Evolutionary conservation across 2,113 vertebrate genomes (phyloP), one percentile per base, ranked within the genome.

Genomic region (Cyrtonyx montezumae): DNA sequence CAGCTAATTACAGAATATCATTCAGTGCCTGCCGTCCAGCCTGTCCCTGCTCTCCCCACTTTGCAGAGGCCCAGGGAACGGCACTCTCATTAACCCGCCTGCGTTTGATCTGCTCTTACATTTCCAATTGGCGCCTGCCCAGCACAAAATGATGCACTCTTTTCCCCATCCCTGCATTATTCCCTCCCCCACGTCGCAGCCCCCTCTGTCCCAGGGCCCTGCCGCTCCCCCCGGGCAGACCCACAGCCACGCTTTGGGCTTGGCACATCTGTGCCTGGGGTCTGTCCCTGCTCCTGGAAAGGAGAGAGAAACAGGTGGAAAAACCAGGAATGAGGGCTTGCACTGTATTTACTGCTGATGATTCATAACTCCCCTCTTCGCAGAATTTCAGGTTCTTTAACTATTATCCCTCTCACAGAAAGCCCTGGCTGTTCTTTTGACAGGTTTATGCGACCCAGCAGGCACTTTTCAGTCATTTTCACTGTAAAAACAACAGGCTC

Each of bases 1-100:
- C 96, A 97, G 93, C 85, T 95, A 97, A 97, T 97, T 96, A 95
- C 84, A 90, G 87, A 92, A 91, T 71, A 76, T 77, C 93, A 67
- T 81, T 96, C 75, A 81, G 89, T 11, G 79, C 85, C 93, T 87
- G 59, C 90, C 2, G 22, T 86, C 94, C 80, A 94, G 81, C 48
- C 70, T 0, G 13, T 19, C 74, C 87, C 83, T 48, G 59, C 90
- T 89, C 91, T 85, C 90, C 25, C 63, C 75, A 65, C 73, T 25
- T 32, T 3, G 37, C 30, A 68, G 56, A 53, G 73, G 66, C 53
- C 53, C 5, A 7, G 65, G 77, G 87, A 87, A 59, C 32, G 75
- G 67, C 6, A 48, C 62, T 90, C 79, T 91, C 94, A 91, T 97
- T 94, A 96, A 81, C 82, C 78, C 0, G 4, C 26, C 84, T 30